Evolutionary conservation across 2,888 invertebrate species (phyloP), one percentile per base, ranked within the genome.

Genomic region (Pomacea canaliculata): DNA sequence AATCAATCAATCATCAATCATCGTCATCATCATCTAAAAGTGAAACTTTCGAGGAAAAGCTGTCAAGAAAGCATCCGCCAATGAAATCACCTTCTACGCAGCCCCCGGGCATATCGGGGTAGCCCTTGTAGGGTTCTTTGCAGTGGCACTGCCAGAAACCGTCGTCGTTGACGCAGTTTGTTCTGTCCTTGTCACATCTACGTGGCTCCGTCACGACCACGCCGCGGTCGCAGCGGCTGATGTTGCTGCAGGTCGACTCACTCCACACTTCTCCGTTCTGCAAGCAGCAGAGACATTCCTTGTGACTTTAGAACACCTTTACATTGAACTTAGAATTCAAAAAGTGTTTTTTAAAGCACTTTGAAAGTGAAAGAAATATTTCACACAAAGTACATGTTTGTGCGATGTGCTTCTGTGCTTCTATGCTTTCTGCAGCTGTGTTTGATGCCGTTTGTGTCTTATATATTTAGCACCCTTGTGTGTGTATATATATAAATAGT

Each of bases 61-160:
- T 37, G 5, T 37, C 37, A 37, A 37, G 16, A 56, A 56, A 56
- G 51, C 51, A 56, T 8, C 12, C 37, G 37, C 5, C 37, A 37
- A 37, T 37, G 5, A 37, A 37, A 37, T 37, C 23, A 51, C 56
- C 56, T 16, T 46, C 49, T 19, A 46, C 56, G 56, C 79, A 79
- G 1, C 73, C 76, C 4, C 67, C 27, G n/a, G 70, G 63, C 65
- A 68, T 68, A 10, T 76, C 51, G 12, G 73, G 69, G 60, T 73
- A 67, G 9, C 56, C 70, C 56, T 23, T 65, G 71, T 70, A 73
- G 9, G 73, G 76, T 1, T 70, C 70, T 59, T 37, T 37, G 48
- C 78, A 78, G 10, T 49, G 60, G 60, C 78, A 78, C 10, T 9
- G 2, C 37, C 69, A 73, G 13, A 63, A 69, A 49, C 78, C 78